These are phyloP conservation scores for Puffinus mauretanicus DNA, from an alignment of 2,113 vertebrate species.

Conservation along the genomic window DNA sequence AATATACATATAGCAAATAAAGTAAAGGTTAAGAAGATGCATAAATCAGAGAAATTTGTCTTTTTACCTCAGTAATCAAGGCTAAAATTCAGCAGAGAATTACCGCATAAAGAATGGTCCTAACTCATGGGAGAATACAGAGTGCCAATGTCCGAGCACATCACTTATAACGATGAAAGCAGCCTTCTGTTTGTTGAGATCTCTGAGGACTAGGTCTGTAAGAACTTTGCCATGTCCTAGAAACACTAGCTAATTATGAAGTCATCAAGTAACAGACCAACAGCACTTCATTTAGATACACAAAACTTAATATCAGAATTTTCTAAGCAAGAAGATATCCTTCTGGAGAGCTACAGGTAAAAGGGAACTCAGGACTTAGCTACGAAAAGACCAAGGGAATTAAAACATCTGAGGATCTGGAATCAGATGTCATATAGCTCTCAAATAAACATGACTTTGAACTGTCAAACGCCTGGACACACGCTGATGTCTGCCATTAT, in stretches of 20 bases:
- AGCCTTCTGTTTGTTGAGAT: neutral
- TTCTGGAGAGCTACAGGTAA: neutral
- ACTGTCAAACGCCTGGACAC: neutral
- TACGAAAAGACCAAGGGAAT: neutral
- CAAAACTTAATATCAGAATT: neutral
- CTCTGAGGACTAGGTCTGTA: neutral
- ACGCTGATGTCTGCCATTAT: accelerated
- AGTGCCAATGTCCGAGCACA: neutral
- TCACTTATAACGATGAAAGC: neutral
- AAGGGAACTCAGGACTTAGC: neutral
- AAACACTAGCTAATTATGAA: neutral
- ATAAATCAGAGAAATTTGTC: neutral
- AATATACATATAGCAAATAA: accelerated
- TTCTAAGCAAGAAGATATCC: neutral
- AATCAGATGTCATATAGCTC: neutral
- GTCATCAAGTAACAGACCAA: neutral
- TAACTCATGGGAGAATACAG: neutral
- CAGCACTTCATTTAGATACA: neutral
- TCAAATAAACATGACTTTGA: neutral
- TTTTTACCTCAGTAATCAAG: neutral
- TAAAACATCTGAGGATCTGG: neutral
- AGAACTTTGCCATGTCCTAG: neutral
- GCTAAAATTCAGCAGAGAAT: neutral
- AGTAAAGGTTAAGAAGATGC: neutral
- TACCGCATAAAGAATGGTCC: neutral